A percentile compares a stretch with the other conserved stretches of the same genome.
Conservation (phyloP, 2,113 vertebrate species). For the Actinemys pallida region DNA sequence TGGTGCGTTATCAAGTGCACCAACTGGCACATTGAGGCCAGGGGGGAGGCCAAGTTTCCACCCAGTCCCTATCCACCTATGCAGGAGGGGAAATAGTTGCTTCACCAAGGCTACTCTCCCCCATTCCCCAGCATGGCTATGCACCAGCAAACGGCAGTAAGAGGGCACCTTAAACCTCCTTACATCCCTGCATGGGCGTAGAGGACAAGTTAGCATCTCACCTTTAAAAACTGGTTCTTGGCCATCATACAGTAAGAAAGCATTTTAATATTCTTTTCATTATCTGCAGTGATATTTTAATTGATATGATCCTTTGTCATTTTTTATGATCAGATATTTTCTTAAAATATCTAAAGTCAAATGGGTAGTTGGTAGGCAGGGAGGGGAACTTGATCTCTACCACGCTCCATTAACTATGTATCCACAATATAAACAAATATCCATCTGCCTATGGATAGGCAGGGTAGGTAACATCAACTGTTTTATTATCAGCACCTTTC, state of each 20-base stretch:
- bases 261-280: neutral
- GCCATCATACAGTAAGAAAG: neutral
- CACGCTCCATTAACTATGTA: neutral
- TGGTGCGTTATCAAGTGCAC: neutral
- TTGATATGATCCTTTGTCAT: neutral
- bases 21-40: neutral
- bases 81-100: neutral
- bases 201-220: neutral
- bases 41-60: neutral
- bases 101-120: neutral
- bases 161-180: neutral
- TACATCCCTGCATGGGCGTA: neutral
- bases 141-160: neutral
- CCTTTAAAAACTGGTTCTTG: neutral
- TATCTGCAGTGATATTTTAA: neutral
- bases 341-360: neutral
- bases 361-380: neutral
- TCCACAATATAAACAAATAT: neutral
- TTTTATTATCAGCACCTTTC: neutral
- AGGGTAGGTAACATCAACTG: neutral
- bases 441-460: neutral
- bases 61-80: neutral
- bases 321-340: neutral
- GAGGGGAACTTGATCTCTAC: neutral
- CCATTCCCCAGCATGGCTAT: neutral